Percentiles rank a stretch among this genome's conserved stretches.
These are phyloP conservation scores for Drosophila sp. DNA, from an alignment of 1,140 invertebrate genomes.

Conservation along the genomic window DNA sequence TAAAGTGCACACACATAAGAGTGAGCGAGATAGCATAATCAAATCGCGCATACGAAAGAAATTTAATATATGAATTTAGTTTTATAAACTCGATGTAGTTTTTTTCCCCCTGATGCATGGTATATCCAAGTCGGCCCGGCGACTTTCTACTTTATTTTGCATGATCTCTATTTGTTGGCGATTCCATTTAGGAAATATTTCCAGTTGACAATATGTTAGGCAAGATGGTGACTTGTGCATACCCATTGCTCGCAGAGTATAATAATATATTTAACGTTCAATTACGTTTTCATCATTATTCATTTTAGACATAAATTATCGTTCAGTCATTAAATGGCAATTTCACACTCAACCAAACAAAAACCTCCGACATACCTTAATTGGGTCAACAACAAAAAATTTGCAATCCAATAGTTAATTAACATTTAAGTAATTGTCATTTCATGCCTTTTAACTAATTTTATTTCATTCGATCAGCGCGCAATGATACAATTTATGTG, in stretches of 20 bases:
- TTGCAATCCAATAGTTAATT: constrained; percentile 17
- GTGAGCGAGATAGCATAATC: too few species aligned
- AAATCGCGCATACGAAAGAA: too few species aligned
- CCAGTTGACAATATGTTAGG: too few species aligned
- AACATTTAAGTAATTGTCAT: constrained; percentile 35
- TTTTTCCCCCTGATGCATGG: too few species aligned
- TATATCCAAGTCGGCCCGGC: too few species aligned
- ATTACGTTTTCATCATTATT: background rate
- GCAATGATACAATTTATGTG: constrained; percentile 44
- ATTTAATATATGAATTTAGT: too few species aligned
- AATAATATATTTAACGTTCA: background rate
- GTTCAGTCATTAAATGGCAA: constrained; percentile 42
- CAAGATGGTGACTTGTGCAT: too few species aligned
- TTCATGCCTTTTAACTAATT: constrained; percentile 15
- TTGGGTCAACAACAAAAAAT: constrained; percentile 30
- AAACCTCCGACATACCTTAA: constrained; percentile 24
- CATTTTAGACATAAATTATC: constrained; percentile 33
- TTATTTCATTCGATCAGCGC: constrained; percentile 35
- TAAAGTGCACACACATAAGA: too few species aligned
- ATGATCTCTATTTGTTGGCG: too few species aligned
- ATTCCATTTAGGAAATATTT: too few species aligned
- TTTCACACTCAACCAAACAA: constrained; percentile 26
- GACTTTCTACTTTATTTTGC: too few species aligned
- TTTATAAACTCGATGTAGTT: too few species aligned
- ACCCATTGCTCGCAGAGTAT: background rate